Evolutionary conservation across 1,140 invertebrate genomes (phyloP).

Genomic region (Formica exsecta): DNA sequence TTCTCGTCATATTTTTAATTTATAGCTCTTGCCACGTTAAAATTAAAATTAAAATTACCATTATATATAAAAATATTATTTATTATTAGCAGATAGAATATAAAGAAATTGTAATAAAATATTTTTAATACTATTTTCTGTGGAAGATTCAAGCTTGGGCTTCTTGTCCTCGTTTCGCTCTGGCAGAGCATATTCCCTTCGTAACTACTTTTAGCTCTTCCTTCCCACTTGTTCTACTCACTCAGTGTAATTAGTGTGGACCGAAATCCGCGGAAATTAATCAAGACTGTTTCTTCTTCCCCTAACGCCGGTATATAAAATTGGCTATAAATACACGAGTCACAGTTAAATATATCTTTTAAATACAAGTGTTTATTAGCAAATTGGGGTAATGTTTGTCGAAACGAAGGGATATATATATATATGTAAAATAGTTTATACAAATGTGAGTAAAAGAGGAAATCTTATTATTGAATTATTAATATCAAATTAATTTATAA

Average conservation of each 20-base stretch:
- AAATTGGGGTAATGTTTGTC: neutral
- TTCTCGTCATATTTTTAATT: too few relatives aligned
- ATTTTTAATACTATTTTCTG: neutral
- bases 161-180: constrained; percentile 46
- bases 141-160: neutral
- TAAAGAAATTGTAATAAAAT: neutral
- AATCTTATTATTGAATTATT: neutral
- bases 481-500: neutral
- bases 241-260: constrained; percentile 58
- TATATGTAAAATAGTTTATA: neutral
- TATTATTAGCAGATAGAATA: neutral
- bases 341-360: constrained; percentile 19
- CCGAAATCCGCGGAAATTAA: constrained; percentile 61
- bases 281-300: constrained; percentile 46
- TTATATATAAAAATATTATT: neutral
- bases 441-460: neutral
- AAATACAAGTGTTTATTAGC: neutral
- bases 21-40: too few relatives aligned
- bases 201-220: constrained; percentile 48
- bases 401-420: neutral
- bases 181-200: constrained; percentile 44
- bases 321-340: constrained; percentile 47
- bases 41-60: neutral
- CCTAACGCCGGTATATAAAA: neutral
- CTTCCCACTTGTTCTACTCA: constrained; percentile 41